Base-by-base conservation (phyloP, 2,797 vertebrate genomes). In the Choloepus didactylus region DNA sequence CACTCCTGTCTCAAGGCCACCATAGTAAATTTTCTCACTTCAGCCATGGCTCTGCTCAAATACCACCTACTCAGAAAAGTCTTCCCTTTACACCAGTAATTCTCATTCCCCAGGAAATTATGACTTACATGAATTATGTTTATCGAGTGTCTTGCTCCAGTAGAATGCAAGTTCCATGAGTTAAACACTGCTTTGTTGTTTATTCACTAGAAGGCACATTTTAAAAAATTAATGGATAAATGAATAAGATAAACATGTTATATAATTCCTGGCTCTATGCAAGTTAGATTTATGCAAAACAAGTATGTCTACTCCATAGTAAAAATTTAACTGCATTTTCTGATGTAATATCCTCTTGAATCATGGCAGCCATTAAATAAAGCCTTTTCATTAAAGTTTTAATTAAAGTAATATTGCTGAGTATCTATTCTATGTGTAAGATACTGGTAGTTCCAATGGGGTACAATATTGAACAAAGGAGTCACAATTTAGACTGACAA, bases 271-370 rank as follows among this genome's bases (percentile, higher is more conserved):
- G 76, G 16, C 5, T 51, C 4, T 62, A 54, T 16, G 82, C 4
- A 87, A 73, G 85, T 25, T 82, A 85, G 67, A 87, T 35, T 73
- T 72, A 81, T 7, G 60, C 10, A 64, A 38, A 81, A 10, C 19
- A 73, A 5, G 72, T 77, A 70, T 54, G 16, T 31, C 9, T 83
- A 75, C 12, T 44, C 5, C 6, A 41, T 29, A 60, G 46, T 86
- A 81, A 91, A 91, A 93, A 72, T n/a, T 19, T 69, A 87, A 88
- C 64, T 80, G 14, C 5, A 41, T 94, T 87, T 95, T 89, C 76
- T 92, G 10, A 41, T 75, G 44, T 21, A 86, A 73, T 31, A 62
- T 67, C 5, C 3, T 84, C 46, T 66, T 95, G 19, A 44, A n/a
- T 21, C 54, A 80, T 75, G 38, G 27, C 38, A 76, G 44, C 3